Base-by-base conservation (phyloP, 2,113 vertebrate genomes). In the Oplegnathus fasciatus region DNA sequence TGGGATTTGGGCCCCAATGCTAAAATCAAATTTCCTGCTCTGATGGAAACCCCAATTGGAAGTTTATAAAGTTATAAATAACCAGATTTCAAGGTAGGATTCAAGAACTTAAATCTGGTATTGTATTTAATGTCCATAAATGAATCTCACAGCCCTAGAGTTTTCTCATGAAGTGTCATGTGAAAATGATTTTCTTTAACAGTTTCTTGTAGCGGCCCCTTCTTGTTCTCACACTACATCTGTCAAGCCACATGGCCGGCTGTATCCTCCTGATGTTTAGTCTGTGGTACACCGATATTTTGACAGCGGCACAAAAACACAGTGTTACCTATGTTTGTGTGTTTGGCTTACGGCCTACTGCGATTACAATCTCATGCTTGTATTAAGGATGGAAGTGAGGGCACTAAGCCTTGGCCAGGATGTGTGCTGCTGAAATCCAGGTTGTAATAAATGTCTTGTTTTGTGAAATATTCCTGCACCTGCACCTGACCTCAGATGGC, bases 261-360 rank as follows among this genome's bases (percentile, higher is more conserved):
- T 34, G 28, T 54, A 71, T 85, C 78, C 85, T 60, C 72, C 67
- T 42, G 55, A 50, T 93, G 94, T 95, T 95, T 94, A 94, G 94
- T 95, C 94, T 96, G 88, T 30, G n/a, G 65, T 55, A 18, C 60
- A n/a, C 78, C 24, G 69, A 85, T 94, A 88, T 95, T 95, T 93
- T 94, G 93, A 95, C 94, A 95, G 82, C 54, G 26, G 26, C 46
- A 80, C 82, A 89, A 91, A 89, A 93, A 91, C 82, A 76, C 24
- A 9, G 65, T 79, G 37, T 91, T 84, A 88, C 87, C 82, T 74
- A 61, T 83, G 88, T 88, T 90, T 88, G 85, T 90, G 30, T 86
- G 66, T 83, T 84, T 91, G 90, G 62, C 81, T 80, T 48, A 24
- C 10, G n/a, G 75, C 68, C 71, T 22, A 13, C 75, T 42, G 74